Evolutionary conservation across 2,888 invertebrate genomes (phyloP).

Genomic region (Mythimna albipuncta): DNA sequence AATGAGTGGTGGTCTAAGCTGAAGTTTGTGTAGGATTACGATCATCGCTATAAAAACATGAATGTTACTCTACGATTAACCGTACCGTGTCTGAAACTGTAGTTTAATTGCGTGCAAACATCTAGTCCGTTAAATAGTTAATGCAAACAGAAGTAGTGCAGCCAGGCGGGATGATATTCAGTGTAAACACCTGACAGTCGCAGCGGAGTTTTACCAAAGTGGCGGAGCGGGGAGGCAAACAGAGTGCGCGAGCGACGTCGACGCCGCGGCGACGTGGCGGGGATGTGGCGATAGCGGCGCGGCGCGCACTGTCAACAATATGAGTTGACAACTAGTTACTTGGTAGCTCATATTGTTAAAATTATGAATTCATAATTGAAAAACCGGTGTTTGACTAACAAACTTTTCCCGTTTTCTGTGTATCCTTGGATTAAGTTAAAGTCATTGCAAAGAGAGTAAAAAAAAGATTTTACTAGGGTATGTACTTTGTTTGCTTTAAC

Average conservation of each 20-base stretch:
- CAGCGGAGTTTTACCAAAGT: constrained; percentile 79
- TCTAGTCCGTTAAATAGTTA: constrained; percentile 71
- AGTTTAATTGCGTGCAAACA: constrained; percentile 76
- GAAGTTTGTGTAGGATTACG: constrained; percentile 7
- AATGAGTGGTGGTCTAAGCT: constrained; percentile 15
- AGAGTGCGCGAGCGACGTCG: constrained; percentile 63
- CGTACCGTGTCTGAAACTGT: constrained; percentile 54
- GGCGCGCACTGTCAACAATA: constrained; percentile 52
- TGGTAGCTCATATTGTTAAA: constrained; percentile 13
- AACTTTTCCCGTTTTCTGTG: not conserved
- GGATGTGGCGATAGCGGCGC: constrained; percentile 11
- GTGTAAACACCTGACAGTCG: constrained; percentile 84
- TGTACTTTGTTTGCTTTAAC: too few species aligned
- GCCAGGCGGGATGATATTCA: constrained; percentile 75
- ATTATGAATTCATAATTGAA: constrained; percentile 1
- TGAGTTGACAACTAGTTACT: constrained; percentile 27
- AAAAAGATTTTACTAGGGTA: not conserved
- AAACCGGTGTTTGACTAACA: constrained; percentile 6
- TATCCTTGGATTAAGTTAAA: not conserved
- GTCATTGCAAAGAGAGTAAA: not conserved
- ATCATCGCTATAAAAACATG: constrained; percentile 19
- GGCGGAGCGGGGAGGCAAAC: constrained; percentile 74
- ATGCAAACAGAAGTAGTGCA: constrained; percentile 72
- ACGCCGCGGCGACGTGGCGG: constrained; percentile 1
- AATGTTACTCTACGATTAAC: constrained; percentile 15